These are phyloP conservation scores for Lithobates pipiens DNA, from an alignment of 2,797 vertebrate species.

Conservation along the genomic window DNA sequence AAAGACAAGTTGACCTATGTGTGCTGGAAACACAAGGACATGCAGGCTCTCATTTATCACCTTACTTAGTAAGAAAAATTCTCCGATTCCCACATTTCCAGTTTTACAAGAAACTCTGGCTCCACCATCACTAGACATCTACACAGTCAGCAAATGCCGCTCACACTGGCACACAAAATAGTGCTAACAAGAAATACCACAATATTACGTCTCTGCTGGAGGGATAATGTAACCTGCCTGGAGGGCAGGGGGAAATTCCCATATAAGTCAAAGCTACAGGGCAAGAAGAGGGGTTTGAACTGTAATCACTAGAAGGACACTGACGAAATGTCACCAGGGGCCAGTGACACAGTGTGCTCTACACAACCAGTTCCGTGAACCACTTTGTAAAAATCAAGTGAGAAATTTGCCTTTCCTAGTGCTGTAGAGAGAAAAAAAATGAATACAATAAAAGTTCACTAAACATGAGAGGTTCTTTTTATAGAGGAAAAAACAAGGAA, in stretches of 20 bases:
- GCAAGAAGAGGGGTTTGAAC: not conserved
- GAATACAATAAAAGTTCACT: no score
- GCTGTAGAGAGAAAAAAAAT: not conserved
- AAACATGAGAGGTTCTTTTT: no score
- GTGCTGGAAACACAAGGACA: constrained; percentile 26
- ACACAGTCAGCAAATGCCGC: constrained; percentile 59
- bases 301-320: not conserved
- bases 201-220: not conserved
- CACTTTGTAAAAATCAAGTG: no score
- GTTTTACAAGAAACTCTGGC: constrained; percentile 72
- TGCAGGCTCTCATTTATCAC: constrained; percentile 59
- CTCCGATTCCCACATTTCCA: constrained; percentile 72
- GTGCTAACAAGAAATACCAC: constrained; percentile 19
- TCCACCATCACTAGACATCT: constrained; percentile 64
- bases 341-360: no score
- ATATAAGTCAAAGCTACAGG: not conserved
- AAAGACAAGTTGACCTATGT: constrained; percentile 16
- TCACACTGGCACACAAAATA: not conserved
- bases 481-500: no score
- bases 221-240: constrained; percentile 1
- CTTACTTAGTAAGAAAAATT: constrained; percentile 69
- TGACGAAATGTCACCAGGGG: not conserved
- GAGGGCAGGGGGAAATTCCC: not conserved
- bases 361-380: no score
- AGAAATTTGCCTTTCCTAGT: not conserved